Evolutionary conservation across 1,140 invertebrate species (phyloP).

Genomic region (Bactericera cockerelli): DNA sequence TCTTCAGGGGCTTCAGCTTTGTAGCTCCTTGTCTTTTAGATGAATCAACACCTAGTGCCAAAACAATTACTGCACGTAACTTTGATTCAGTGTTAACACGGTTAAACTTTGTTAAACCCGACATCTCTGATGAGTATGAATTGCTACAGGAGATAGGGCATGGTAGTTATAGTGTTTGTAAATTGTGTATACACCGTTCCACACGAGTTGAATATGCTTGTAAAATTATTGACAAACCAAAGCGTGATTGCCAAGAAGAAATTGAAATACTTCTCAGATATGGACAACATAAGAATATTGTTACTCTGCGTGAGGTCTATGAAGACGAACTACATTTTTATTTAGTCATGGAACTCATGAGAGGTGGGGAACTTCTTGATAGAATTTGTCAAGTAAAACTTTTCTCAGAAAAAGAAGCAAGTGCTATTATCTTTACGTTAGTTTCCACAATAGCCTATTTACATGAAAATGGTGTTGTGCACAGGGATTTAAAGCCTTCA

Average conservation of each 20-base stretch:
- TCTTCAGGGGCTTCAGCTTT: constrained; percentile 97
- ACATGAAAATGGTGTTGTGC: constrained; percentile 87
- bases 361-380: constrained; percentile 88
- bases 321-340: constrained; percentile 79
- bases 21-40: constrained; percentile 80
- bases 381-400: constrained; percentile 70
- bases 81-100: constrained; percentile 17
- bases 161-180: constrained; percentile 74
- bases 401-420: constrained; percentile 84
- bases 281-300: constrained; percentile 87
- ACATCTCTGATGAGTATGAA: constrained; percentile 60
- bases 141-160: constrained; percentile 54
- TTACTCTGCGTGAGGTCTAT: constrained; percentile 80
- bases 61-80: constrained; percentile 2
- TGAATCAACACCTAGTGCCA: constrained; percentile 26
- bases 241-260: constrained; percentile 90
- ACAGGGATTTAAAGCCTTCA: constrained; percentile 90
- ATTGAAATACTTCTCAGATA: constrained; percentile 92
- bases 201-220: constrained; percentile 74
- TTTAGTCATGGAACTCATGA: constrained; percentile 80
- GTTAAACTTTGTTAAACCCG: constrained; percentile 36
- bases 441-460: constrained; percentile 80
- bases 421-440: constrained; percentile 70
- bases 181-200: constrained; percentile 70
- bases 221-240: constrained; percentile 80